Evolutionary conservation across 2,888 invertebrate species (phyloP), one percentile per base, ranked within the genome.

Genomic region (Chrysopilus asiliformis): DNA sequence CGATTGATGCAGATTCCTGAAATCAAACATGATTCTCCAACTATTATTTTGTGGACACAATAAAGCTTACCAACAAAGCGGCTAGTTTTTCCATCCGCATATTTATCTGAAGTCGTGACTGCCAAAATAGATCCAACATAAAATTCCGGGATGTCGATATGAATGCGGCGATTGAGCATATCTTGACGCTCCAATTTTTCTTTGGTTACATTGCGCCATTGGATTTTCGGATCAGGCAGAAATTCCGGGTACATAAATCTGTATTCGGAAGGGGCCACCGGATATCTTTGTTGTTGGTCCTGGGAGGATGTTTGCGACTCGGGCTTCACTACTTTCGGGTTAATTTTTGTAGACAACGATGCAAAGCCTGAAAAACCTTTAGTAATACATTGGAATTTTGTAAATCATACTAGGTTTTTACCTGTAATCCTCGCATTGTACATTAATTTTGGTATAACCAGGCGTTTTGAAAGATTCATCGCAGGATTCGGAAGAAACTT

Each of bases 101-200:
- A 84, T 4, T 70, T 72, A 60, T 95, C 93, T 1, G 91, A 77
- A 43, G 80, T 76, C 3, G 82, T 84, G 1, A 95, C 90, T 20
- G 89, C 83, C 55, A 97, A 49, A 41, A 95, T 76, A 18, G 86
- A 85, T 10, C 94, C 97, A 52, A 95, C 94, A 69, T 95, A 98
- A 68, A 98, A 98, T 59, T 97, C 95, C 1, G 98, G 97, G 45
- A 99, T 81, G 55, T 86, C 81, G 44, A 98, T 70, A 43, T 80
- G 69, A 4, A 49, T 50, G 1, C 63, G 54, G 39, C 98, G 70
- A 40, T 77, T 75, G 19, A 97, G 56, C 97, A 98, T 97, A 57
- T 99, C 98, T 42, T 68, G 65, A 41, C 97, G 71, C 56, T 97
- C 95, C 12, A 98, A 61, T 56, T 80, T 85, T 57, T 98, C 97